These are phyloP conservation scores for Aspiorhynchus laticeps DNA, from an alignment of 2,113 vertebrate genomes.

Conservation along the genomic window DNA sequence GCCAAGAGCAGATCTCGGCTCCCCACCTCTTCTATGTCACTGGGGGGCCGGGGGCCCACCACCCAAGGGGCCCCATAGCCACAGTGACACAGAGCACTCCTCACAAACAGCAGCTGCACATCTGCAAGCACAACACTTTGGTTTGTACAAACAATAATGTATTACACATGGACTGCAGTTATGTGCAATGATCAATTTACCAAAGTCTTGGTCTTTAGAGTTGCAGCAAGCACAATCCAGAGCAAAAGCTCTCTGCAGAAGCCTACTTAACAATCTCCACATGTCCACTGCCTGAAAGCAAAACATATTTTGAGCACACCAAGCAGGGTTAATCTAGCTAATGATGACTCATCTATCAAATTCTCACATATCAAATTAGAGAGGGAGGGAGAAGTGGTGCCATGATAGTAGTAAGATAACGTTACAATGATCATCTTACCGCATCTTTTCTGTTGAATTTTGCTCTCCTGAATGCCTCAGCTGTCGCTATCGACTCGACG, in stretches of 20 bases:
- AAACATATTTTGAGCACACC: background rate
- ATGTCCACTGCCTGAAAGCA: constrained; percentile 67
- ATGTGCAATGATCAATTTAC: constrained; percentile 25
- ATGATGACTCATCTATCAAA: background rate
- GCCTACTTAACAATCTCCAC: constrained; percentile 66
- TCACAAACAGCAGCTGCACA: constrained; percentile 59
- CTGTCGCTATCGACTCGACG: constrained; percentile 64
- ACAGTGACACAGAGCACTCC: constrained; percentile 70
- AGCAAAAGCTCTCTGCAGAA: constrained; percentile 58
- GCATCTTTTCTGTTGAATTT: constrained; percentile 71
- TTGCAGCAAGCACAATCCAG: constrained; percentile 50
- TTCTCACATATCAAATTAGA: background rate
- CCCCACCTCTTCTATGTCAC: constrained; percentile 45
- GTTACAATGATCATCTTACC: constrained; percentile 56
- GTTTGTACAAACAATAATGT: constrained; percentile 2
- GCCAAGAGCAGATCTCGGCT: constrained; percentile 75
- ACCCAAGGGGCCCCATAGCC: constrained; percentile 73
- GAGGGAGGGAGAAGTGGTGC: too few relatives aligned
- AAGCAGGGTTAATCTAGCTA: background rate
- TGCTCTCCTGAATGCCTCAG: constrained; percentile 74
- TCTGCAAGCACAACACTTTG: constrained; percentile 48
- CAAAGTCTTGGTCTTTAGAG: constrained; percentile 11
- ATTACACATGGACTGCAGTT: background rate
- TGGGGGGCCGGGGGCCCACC: background rate
- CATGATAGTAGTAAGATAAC: background rate